Percentiles rank a stretch among this genome's conserved stretches.
These are phyloP conservation scores for Euura saliciscinereae DNA, from an alignment of 1,140 invertebrate genomes.

Conservation along the genomic window DNA sequence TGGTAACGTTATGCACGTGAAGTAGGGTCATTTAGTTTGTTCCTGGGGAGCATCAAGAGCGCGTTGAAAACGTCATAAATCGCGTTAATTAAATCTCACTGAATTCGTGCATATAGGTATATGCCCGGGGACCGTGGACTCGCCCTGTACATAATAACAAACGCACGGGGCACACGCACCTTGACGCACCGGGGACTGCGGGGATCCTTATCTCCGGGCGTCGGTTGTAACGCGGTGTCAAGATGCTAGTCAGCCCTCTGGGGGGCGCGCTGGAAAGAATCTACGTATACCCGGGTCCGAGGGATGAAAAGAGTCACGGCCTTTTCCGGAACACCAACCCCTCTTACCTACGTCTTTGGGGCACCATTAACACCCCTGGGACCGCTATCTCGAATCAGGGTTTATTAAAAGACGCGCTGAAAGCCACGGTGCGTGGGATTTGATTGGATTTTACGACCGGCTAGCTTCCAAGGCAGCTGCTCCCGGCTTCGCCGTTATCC, in stretches of 20 bases:
- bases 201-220: not conserved
- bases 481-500: not conserved
- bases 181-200: not conserved
- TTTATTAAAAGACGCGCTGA: conserved; percentile 5
- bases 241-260: conserved; percentile 1
- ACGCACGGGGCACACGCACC: not conserved
- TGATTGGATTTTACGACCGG: conserved; percentile 7
- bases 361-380: conserved; percentile 1
- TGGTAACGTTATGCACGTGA: conserved; percentile 26
- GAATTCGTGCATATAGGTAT: not conserved
- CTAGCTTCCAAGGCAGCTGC: not conserved
- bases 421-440: conserved; percentile 6
- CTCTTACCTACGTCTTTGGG: not conserved
- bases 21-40: not conserved
- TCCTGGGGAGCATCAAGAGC: not conserved
- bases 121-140: not conserved
- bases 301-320: conserved; percentile 4
- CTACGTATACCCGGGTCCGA: not conserved
- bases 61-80: conserved; percentile 4
- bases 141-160: not conserved
- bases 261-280: not conserved
- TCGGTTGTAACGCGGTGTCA: not conserved
- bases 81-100: conserved; percentile 3
- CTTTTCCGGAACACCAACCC: not conserved
- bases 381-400: conserved; percentile 5